Evolutionary conservation across 2,797 vertebrate species (phyloP).

Genomic region (Hippoglossus hippoglossus): DNA sequence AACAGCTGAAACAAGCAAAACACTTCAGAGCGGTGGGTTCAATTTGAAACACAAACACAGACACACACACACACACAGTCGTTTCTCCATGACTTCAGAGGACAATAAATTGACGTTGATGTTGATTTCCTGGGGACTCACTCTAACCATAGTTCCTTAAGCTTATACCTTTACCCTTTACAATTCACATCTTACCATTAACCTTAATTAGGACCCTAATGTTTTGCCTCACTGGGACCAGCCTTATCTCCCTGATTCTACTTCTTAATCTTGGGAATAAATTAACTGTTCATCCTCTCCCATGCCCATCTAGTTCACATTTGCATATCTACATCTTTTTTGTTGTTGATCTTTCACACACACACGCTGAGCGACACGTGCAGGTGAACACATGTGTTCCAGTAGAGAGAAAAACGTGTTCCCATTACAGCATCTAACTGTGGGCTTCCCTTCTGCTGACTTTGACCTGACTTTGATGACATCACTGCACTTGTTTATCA

Average conservation of each 20-base stretch:
- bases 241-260: constrained; percentile 2
- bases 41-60: constrained; percentile 3
- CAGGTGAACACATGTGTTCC: constrained; percentile 41
- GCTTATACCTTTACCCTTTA: neutral
- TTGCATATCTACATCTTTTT: constrained; percentile 32
- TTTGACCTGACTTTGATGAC: constrained; percentile 35
- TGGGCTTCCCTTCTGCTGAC: constrained; percentile 38
- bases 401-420: constrained; percentile 28
- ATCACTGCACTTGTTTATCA: constrained; percentile 48
- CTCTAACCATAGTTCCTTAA: too few relatives aligned
- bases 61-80: neutral
- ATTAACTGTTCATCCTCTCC: constrained; percentile 17
- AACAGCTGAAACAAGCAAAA: neutral
- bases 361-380: constrained; percentile 14
- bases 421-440: constrained; percentile 23
- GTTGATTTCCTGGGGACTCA: too few relatives aligned
- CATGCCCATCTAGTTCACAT: constrained; percentile 37
- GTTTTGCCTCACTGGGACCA: too few relatives aligned
- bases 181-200: neutral
- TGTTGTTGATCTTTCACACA: neutral
- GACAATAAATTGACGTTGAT: too few relatives aligned
- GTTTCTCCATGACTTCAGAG: too few relatives aligned
- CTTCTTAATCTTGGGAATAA: constrained; percentile 27
- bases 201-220: too few relatives aligned
- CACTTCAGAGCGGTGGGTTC: neutral